phyloP scores from a whole-genome alignment of 2,797 vertebrate genomes.

The Potorous gilbertii region DNA sequence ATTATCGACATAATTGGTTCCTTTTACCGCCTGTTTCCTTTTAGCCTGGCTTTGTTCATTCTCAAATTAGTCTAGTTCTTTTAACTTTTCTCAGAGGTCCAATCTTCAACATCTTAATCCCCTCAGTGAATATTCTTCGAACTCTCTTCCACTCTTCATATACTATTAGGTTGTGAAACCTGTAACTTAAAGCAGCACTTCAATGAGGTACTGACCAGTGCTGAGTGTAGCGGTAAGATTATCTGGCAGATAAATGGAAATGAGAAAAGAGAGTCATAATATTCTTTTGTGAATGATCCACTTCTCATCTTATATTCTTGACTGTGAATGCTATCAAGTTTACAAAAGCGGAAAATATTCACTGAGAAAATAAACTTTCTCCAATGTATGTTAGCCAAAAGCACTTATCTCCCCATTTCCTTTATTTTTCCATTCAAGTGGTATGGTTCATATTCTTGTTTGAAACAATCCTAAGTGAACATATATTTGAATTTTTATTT shows the following conservation, averaged over 20 bases:
- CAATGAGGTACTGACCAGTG: neutral
- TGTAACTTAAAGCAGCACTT: neutral
- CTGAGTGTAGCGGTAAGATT: neutral
- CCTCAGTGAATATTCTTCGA: neutral
- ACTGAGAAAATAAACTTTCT: neutral
- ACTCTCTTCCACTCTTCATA: neutral
- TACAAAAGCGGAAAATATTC: neutral
- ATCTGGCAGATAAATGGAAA: neutral
- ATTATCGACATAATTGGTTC: slow-evolving; percentile 8
- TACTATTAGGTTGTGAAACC: neutral
- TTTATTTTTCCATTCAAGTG: neutral
- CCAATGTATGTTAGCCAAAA: neutral
- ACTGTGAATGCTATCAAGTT: neutral
- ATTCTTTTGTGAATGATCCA: neutral
- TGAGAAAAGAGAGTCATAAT: neutral
- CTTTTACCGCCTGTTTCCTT: neutral
- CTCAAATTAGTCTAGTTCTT: neutral
- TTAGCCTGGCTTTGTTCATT: neutral
- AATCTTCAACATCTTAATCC: neutral
- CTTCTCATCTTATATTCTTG: neutral
- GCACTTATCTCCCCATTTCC: neutral
- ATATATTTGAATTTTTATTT: neutral
- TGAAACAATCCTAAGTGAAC: neutral
- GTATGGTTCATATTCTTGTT: neutral
- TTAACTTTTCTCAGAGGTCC: neutral